Base-by-base conservation (phyloP, 2,888 invertebrate genomes). In the Brachyopa scutellaris region DNA sequence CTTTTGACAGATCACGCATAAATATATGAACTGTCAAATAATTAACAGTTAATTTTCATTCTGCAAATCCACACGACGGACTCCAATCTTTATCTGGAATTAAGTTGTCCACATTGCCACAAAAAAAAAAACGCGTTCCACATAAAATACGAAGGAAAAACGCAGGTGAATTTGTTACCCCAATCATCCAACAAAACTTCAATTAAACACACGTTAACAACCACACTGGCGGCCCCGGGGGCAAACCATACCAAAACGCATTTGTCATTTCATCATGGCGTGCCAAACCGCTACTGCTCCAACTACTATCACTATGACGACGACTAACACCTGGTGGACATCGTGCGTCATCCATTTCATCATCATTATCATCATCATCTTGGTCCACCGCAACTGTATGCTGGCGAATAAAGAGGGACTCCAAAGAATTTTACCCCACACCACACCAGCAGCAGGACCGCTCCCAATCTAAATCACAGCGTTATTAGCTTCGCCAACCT, bases 151-250 rank as follows among this genome's bases (percentile, higher is more conserved):
- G 3, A 42, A 59, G 33, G 51, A 45, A 47, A 61, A 55, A 59
- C 26, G 42, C 51, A 72, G 47, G 51, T 66, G 66, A 73, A 73
- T 80, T 76, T 74, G 74, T 80, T 80, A 51, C 40, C 69, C 76
- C 80, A 76, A 76, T 80, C 80, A 76, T 26, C 69, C 36, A 64
- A 36, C 76, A 23, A 59, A 64, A 77, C 66, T 82, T 82, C 77
- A 82, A 82, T 82, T 82, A 82, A 82, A 82, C 82, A 82, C 82
- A 82, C 82, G 82, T 82, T 82, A 82, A 82, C 82, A 72, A 72
- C 70, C 70, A 49, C 77, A 82, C 80, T 69, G 69, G 40, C 15
- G 73, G 66, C 64, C 69, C 69, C n/a, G n/a, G 57, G 57, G 66
- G 70, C 64, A 42, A 38, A 49, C 61, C 57, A 55, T 74, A 72